Evolutionary conservation across 2,888 invertebrate species (phyloP).

Genomic region (Tipula unca): DNA sequence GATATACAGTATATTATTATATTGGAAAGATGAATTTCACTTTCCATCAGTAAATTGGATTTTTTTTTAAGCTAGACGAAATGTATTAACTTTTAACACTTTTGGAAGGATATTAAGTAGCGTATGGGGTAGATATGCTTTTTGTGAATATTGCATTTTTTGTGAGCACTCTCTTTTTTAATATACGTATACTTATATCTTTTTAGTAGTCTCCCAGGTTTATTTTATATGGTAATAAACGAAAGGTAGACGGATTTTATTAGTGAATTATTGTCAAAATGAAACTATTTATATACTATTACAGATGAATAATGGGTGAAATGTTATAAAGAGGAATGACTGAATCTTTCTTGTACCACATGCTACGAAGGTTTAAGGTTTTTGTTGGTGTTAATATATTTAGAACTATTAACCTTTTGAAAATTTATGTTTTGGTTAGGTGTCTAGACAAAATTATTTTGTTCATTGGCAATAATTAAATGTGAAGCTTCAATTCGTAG

Average conservation of each 20-base stretch:
- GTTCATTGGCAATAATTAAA: too few relatives aligned
- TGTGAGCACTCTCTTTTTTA: not conserved
- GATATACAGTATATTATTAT: not conserved
- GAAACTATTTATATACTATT: not conserved
- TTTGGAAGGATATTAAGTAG: not conserved
- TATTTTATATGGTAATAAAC: not conserved
- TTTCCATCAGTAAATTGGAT: conserved; percentile 14
- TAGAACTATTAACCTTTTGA: not conserved
- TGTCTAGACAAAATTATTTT: not conserved
- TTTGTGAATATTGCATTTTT: not conserved
- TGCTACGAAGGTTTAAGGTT: not conserved
- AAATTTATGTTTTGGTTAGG: not conserved
- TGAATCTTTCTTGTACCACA: not conserved
- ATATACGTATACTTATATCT: not conserved
- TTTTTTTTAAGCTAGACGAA: not conserved
- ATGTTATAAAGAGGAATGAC: too few relatives aligned
- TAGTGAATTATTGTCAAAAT: not conserved
- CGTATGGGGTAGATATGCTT: not conserved
- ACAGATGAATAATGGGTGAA: not conserved
- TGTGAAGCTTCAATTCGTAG: too few relatives aligned
- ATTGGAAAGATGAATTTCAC: not conserved
- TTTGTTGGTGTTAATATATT: not conserved
- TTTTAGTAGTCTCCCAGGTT: not conserved
- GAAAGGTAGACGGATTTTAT: not conserved
- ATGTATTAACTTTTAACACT: not conserved